Conservation (phyloP, 2,797 vertebrate species). For the Alcedo quadribrachys region DNA sequence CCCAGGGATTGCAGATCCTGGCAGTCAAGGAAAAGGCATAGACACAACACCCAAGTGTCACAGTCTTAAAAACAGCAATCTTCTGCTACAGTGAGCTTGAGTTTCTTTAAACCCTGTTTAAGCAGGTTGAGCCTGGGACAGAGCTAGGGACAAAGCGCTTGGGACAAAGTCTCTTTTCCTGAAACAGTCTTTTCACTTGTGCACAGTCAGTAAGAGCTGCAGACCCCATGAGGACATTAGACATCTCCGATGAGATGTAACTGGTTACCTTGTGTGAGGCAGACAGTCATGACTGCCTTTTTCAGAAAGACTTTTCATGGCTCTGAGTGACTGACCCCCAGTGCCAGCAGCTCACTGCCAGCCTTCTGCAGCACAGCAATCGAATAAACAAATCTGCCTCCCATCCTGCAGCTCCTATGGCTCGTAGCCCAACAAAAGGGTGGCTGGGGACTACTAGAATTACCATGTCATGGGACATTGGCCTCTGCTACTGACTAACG, state of each 20-base stretch:
- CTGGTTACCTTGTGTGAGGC: conserved; percentile 23
- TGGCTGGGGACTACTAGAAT: conserved; percentile 29
- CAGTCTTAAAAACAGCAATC: not conserved
- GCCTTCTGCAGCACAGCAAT: conserved; percentile 14
- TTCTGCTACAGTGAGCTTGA: not conserved
- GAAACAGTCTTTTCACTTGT: not conserved
- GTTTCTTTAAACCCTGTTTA: not conserved
- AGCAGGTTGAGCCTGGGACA: not conserved
- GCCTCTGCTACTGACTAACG: not conserved
- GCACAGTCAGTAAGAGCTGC: conserved; percentile 1
- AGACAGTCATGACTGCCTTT: conserved; percentile 21
- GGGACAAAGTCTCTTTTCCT: conserved; percentile 11
- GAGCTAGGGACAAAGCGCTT: not conserved
- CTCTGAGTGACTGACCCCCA: not conserved
- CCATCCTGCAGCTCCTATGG: conserved; percentile 2
- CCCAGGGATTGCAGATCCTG: not conserved
- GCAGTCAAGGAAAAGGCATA: not conserved
- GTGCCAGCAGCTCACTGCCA: conserved; percentile 38
- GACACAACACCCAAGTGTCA: not conserved
- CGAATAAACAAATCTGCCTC: not conserved
- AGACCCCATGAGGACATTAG: conserved; percentile 45
- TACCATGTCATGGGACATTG: not conserved
- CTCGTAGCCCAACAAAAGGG: not conserved
- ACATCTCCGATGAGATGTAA: conserved; percentile 47
- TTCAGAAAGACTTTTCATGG: not conserved